These are phyloP conservation scores for Chloroclysta siterata DNA, from an alignment of 2,888 invertebrate species.

Conservation along the genomic window DNA sequence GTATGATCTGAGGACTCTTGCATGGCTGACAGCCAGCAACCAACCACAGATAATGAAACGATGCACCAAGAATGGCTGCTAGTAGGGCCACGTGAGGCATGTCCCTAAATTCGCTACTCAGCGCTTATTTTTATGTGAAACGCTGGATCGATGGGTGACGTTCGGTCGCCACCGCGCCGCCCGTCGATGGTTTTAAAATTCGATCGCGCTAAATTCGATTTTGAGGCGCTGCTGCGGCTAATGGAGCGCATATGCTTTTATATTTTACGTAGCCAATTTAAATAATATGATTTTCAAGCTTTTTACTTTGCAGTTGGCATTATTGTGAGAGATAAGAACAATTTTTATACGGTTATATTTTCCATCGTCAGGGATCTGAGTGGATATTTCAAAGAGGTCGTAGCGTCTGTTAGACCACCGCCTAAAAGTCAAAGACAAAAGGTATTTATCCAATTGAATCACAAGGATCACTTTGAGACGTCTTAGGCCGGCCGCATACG, in stretches of 20 bases:
- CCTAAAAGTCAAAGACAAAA: too few relatives aligned
- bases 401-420: too few relatives aligned
- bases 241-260: conserved; percentile 31
- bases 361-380: too few relatives aligned
- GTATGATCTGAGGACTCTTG: too few relatives aligned
- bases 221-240: conserved; percentile 31
- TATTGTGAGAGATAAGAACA: not conserved
- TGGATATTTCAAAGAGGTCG: too few relatives aligned
- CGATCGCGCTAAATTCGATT: conserved; percentile 46
- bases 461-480: too few relatives aligned
- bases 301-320: not conserved
- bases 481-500: too few relatives aligned
- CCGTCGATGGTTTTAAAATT: conserved; percentile 48
- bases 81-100: not conserved
- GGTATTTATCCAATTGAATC: too few relatives aligned
- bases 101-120: not conserved
- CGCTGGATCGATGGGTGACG: not conserved
- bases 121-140: conserved; percentile 12
- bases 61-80: not conserved
- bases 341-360: not conserved
- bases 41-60: too few relatives aligned
- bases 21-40: too few relatives aligned
- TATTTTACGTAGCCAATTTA: conserved; percentile 27
- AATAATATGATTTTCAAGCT: conserved; percentile 13
- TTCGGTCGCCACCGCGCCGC: conserved; percentile 16